phyloP scores from a whole-genome alignment of 2,113 vertebrate genomes.

The Apteryx owenii region DNA sequence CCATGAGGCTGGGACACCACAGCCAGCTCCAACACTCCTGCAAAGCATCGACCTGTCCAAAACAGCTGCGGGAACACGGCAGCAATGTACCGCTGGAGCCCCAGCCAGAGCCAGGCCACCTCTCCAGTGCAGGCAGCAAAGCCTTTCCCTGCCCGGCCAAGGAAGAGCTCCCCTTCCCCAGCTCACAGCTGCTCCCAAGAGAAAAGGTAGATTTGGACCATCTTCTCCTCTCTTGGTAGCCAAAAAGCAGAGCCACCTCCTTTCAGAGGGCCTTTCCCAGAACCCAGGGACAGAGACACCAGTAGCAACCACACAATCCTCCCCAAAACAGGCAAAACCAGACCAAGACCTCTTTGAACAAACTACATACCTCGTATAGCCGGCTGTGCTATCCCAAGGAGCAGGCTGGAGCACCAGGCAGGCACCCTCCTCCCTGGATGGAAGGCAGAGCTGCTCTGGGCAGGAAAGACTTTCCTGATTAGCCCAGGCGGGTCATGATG shows the following conservation, averaged over 20 bases:
- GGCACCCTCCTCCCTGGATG: rapidly evolving
- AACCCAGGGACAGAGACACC: not conserved
- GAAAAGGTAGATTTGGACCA: rapidly evolving
- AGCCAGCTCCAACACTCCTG: rapidly evolving
- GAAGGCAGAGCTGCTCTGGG: not conserved
- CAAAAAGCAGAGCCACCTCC: not conserved
- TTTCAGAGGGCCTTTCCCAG: not conserved
- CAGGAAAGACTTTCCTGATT: not conserved
- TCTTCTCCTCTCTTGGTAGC: not conserved
- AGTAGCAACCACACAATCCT: not conserved
- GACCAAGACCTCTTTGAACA: not conserved
- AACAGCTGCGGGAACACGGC: not conserved
- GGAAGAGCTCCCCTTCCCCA: not conserved
- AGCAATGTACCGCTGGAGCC: no score
- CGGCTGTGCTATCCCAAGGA: rapidly evolving
- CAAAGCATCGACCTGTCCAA: not conserved
- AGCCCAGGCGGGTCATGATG: not conserved
- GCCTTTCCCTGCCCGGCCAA: not conserved
- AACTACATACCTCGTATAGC: rapidly evolving
- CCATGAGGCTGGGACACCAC: not conserved
- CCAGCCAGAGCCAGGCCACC: not conserved
- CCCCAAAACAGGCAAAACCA: not conserved
- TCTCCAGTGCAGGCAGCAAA: not conserved
- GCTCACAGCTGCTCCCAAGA: not conserved
- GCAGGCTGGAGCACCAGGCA: rapidly evolving